A percentile compares a stretch with the other conserved stretches of the same genome.
Evolutionary conservation across 2,797 vertebrate genomes (phyloP).

Genomic region (Danio kyathit): DNA sequence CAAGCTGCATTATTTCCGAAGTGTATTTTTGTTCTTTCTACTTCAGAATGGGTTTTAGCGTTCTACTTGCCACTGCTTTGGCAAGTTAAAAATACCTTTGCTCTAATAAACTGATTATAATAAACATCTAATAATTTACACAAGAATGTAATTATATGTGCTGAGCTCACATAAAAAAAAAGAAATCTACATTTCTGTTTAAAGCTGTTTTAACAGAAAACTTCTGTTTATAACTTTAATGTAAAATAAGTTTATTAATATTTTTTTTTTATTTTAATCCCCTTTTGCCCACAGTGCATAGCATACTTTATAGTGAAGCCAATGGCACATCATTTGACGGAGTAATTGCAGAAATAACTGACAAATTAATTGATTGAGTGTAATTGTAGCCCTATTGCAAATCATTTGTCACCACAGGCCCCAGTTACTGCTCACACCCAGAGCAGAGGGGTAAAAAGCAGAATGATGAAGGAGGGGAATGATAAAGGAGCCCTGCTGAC

Average conservation of each 20-base stretch:
- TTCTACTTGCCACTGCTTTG: no score
- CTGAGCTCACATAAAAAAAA: no score
- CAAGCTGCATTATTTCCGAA: no score
- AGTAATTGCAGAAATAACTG: constrained; percentile 12
- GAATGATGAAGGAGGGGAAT: constrained; percentile 32
- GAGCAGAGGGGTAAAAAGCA: constrained; percentile 1
- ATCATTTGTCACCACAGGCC: constrained; percentile 28
- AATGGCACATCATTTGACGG: not conserved
- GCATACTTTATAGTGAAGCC: not conserved
- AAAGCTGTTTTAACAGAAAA: not conserved
- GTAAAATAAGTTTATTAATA: not conserved
- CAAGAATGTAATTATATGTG: no score
- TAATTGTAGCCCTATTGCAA: not conserved
- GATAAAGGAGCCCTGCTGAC: constrained; percentile 43
- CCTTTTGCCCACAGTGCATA: not conserved
- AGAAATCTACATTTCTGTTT: no score
- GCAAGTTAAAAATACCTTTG: no score
- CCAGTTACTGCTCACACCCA: constrained; percentile 11
- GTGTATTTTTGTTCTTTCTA: no score
- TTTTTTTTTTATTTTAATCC: not conserved
- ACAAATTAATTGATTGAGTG: constrained; percentile 24
- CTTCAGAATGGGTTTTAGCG: no score
- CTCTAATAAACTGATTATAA: no score
- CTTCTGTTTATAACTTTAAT: not conserved
- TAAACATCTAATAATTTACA: no score